phyloP scores from a whole-genome alignment of 2,888 invertebrate species.

The Ischnus inquisitorius region DNA sequence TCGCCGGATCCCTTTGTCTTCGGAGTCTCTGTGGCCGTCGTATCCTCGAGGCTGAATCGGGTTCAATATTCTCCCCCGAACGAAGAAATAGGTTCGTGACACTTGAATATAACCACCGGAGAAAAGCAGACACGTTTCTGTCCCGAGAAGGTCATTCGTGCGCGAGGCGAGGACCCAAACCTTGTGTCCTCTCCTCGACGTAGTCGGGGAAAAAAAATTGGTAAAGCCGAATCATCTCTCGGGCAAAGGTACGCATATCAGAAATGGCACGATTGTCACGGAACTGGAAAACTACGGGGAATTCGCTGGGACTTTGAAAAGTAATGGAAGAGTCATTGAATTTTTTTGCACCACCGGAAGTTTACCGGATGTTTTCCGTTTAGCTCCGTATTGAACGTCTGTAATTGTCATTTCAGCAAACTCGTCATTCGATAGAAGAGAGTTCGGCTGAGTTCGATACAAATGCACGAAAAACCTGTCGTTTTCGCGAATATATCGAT shows the following conservation, averaged over 20 bases:
- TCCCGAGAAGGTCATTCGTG: not conserved
- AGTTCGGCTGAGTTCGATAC: too few relatives aligned
- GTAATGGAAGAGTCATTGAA: too few relatives aligned
- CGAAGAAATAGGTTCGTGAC: constrained; percentile 48
- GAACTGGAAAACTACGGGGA: too few relatives aligned
- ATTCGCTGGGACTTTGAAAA: too few relatives aligned
- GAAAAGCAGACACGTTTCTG: not conserved
- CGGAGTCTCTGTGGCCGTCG: constrained; percentile 12
- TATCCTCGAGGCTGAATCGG: constrained; percentile 17
- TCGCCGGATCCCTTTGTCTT: constrained; percentile 40
- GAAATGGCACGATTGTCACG: too few relatives aligned
- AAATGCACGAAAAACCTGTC: too few relatives aligned
- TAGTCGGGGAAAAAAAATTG: not conserved
- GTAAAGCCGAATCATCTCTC: not conserved
- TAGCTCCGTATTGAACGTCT: too few relatives aligned
- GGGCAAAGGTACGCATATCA: not conserved
- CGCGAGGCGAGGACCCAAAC: not conserved
- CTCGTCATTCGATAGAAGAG: too few relatives aligned
- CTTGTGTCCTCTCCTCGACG: constrained; percentile 8
- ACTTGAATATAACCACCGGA: not conserved
- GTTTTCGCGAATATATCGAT: too few relatives aligned
- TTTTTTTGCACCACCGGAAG: too few relatives aligned
- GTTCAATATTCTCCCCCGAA: constrained; percentile 60
- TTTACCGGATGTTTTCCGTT: too few relatives aligned
- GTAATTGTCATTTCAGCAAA: too few relatives aligned